Evolutionary conservation across 2,888 invertebrate species (phyloP), one percentile per base, ranked within the genome.

Genomic region (Crioceris asparagi): DNA sequence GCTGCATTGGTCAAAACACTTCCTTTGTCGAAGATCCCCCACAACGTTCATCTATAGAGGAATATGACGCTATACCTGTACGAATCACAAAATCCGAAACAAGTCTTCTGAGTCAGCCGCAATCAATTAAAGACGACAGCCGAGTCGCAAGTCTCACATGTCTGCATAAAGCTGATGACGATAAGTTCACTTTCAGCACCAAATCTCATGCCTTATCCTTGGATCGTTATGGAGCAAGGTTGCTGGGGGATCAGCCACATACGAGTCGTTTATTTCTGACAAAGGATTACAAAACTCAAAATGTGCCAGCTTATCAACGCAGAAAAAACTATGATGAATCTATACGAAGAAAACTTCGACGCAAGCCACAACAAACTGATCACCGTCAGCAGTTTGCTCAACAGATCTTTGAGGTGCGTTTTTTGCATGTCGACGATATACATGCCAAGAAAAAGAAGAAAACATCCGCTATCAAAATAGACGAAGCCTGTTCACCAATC

Each of bases 371-470:
- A 11, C 21, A 31, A 7, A 35, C 40, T 16, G 36, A 34, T 25
- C 32, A 33, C 30, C n/a, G n/a, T n/a, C n/a, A n/a, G n/a, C n/a
- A n/a, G n/a, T 31, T 47, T 15, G 40, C 43, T 1, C 50, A 45
- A 5, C 52, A 50, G 39, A 41, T 53, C 16, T 47, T 48, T 12
- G 54, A 55, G 40, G 52, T 55, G n/a, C 39, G 52, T 11, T 53
- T 45, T 39, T 31, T 55, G 26, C n/a, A n/a, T n/a, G n/a, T n/a
- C n/a, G n/a, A n/a, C n/a, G n/a, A n/a, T n/a, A n/a, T n/a, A n/a
- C n/a, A n/a, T n/a, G n/a, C n/a, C n/a, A n/a, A n/a, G n/a, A n/a
- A n/a, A n/a, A 27, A 27, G 27, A 15, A 27, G 15, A 27, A 12
- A 2, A 27, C 11, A 27, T 27, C 27, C 12, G 7, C 27, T 27